Evolutionary conservation across 2,113 vertebrate genomes (phyloP), one percentile per base, ranked within the genome.

Genomic region (Stegostoma tigrinum): DNA sequence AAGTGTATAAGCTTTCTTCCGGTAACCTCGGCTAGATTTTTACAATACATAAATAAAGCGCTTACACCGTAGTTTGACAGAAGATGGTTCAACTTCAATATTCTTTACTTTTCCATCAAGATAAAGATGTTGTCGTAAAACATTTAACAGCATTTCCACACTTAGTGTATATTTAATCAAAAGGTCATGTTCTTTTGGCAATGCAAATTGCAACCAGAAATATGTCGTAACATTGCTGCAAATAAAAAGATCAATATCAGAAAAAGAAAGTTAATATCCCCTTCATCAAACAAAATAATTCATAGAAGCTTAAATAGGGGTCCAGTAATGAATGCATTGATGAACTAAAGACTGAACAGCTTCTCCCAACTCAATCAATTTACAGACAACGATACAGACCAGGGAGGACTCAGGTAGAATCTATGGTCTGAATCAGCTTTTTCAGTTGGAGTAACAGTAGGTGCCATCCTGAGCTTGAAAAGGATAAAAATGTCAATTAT

Each of bases 191-290:
- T 95, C 94, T 72, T 95, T 52, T 30, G 94, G 94, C 48, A 95
- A 72, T 72, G 94, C 94, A 72, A 95, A 95, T 52, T 95, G 94
- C 68, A 95, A 52, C 94, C 94, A 95, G 67, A 52, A 95, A 72
- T 95, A 72, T 7, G 66, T 45, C 30, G 66, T 75, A 48, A 52
- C 23, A n/a, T 95, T 48, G 94, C 94, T 95, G 68, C 30, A 52
- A 72, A 95, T 48, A 52, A 75, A 95, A 95, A 70, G 6, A 45
- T 5, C 67, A 34, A 45, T 45, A 30, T 45, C 66, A 95, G 42
- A 75, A 95, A 68, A 4, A 95, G 42, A 42, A 95, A 66, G 89
- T 38, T 91, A 66, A 66, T 30, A 66, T n/a, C 34, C 0, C 21
- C 30, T 67, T 38, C 80, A 83, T 42, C n/a, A 66, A 93, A 66